Percentiles rank a stretch among this genome's conserved stretches.
These are phyloP conservation scores for Pseudomyrmex sp. DNA, from an alignment of 1,140 invertebrate species.

Conservation along the genomic window DNA sequence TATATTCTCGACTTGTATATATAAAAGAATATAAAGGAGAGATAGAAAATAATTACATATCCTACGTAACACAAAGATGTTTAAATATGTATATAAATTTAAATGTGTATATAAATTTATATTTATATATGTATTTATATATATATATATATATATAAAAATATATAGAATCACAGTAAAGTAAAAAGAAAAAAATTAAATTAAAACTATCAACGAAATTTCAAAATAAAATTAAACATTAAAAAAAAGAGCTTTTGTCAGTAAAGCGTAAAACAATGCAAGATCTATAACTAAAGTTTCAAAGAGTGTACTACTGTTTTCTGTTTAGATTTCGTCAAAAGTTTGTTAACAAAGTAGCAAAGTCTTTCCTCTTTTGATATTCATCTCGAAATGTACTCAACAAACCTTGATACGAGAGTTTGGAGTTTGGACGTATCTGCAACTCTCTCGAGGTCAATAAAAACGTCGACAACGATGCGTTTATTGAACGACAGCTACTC, in stretches of 20 bases:
- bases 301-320: not conserved
- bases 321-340: conserved; percentile 30
- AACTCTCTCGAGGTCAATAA: conserved; percentile 18
- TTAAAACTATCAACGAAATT: not conserved
- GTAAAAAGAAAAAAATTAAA: too few species aligned
- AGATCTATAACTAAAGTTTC: conserved; percentile 4
- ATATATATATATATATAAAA: not conserved
- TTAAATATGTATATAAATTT: not conserved
- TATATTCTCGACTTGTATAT: not conserved
- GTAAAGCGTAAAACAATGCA: not conserved
- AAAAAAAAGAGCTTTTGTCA: conserved; percentile 6
- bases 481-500: conserved; percentile 37
- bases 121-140: not conserved
- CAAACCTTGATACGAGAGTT: conserved; percentile 14
- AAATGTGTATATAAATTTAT: too few species aligned
- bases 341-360: conserved; percentile 55
- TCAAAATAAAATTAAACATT: not conserved
- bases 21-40: too few species aligned
- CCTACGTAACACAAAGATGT: not conserved
- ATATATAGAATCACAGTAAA: not conserved
- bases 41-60: too few species aligned
- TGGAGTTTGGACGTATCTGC: conserved; percentile 1
- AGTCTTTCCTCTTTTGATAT: not conserved
- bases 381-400: conserved; percentile 27
- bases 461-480: conserved; percentile 1